Conservation (phyloP, 2,113 vertebrate species). For the Prochilodus magdalenae region DNA sequence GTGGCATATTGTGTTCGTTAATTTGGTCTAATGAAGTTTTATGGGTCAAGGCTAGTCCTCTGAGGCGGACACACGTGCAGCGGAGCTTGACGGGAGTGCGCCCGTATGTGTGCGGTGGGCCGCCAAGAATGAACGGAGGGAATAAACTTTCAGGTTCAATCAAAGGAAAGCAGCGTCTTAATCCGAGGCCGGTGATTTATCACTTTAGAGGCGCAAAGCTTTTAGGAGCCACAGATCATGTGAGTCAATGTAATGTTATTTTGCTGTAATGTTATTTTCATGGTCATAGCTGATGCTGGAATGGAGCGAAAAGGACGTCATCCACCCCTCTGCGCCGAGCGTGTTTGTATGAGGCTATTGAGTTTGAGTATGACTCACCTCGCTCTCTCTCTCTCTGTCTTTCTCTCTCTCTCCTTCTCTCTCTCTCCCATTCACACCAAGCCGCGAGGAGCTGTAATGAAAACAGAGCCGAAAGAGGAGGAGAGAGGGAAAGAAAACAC, state of each 20-base stretch:
- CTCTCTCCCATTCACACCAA: slow-evolving; percentile 49
- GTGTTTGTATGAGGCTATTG: slow-evolving; percentile 53
- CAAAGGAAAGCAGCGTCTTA: slow-evolving; percentile 44
- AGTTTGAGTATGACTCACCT: slow-evolving; percentile 64
- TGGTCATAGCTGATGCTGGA: slow-evolving; percentile 57
- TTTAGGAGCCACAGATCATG: slow-evolving; percentile 52
- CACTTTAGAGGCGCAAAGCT: slow-evolving; percentile 52
- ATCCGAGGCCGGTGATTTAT: slow-evolving; percentile 44
- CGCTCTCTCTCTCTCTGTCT: slow-evolving; percentile 36
- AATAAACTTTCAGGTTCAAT: slow-evolving; percentile 25
- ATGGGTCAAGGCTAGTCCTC: slow-evolving; percentile 1
- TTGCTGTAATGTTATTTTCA: slow-evolving; percentile 62
- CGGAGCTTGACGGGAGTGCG: neutral
- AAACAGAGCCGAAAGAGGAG: slow-evolving; percentile 14
- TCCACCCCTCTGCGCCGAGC: slow-evolving; percentile 48
- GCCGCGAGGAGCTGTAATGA: slow-evolving; percentile 24
- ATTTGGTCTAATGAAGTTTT: slow-evolving; percentile 27
- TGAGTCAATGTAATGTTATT: slow-evolving; percentile 52
- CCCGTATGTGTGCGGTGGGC: neutral
- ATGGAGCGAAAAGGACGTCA: slow-evolving; percentile 58
- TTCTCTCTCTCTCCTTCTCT: slow-evolving; percentile 33
- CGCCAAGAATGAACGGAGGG: neutral
- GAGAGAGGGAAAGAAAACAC: slow-evolving; percentile 23
- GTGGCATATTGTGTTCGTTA: slow-evolving; percentile 3
- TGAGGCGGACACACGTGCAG: neutral